Conservation (phyloP, 2,113 vertebrate genomes). For the Prochilodus magdalenae region DNA sequence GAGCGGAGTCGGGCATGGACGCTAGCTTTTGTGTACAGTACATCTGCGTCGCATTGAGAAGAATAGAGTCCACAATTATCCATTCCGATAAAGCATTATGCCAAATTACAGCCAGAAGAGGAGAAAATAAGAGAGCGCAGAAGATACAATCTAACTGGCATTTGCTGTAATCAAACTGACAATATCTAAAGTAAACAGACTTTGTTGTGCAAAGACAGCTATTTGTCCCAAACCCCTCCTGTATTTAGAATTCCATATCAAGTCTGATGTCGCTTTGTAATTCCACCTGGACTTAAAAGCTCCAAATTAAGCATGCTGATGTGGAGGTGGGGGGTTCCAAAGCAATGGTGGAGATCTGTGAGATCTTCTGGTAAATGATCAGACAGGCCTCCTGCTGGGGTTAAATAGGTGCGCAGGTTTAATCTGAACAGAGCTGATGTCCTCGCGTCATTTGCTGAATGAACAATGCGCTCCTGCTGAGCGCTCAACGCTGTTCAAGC, state of each 20-base stretch:
- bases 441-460: not conserved
- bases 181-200: constrained; percentile 65
- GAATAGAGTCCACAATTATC: constrained; percentile 62
- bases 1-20: constrained; percentile 62
- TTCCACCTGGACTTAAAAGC: constrained; percentile 44
- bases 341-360: not conserved
- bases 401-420: not conserved
- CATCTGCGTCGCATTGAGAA: constrained; percentile 55
- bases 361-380: not conserved
- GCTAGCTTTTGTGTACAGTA: constrained; percentile 54
- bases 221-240: constrained; percentile 44
- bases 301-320: not conserved
- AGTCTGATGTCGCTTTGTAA: constrained; percentile 56
- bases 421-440: not conserved
- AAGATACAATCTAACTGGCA: constrained; percentile 52
- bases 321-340: not conserved
- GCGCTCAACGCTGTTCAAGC: not conserved
- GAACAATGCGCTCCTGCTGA: not conserved
- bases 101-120: constrained; percentile 56
- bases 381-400: not conserved
- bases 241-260: constrained; percentile 54
- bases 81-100: constrained; percentile 53
- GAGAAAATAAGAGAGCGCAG: constrained; percentile 51
- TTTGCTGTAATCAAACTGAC: constrained; percentile 65
- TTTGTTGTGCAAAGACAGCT: constrained; percentile 59